Evolutionary conservation across 2,888 invertebrate species (phyloP).

Genomic region (Rotaria socialis): DNA sequence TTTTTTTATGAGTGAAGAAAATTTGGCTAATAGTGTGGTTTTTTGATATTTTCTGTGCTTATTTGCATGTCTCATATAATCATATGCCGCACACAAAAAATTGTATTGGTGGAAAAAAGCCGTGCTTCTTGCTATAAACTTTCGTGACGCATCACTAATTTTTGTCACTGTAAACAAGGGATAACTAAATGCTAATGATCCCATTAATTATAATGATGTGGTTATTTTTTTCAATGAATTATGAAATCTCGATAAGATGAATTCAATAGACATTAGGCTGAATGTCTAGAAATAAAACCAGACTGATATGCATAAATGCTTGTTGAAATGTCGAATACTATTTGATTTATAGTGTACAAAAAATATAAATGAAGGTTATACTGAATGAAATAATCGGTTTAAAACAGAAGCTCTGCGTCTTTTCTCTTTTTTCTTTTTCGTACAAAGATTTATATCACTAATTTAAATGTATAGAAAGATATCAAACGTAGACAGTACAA

Average conservation of each 20-base stretch:
- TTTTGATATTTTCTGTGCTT: background rate
- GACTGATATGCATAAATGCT: background rate
- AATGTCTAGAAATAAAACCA: background rate
- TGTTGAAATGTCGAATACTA: background rate
- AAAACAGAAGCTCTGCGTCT: no score
- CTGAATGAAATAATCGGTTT: no score
- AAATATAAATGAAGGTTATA: background rate
- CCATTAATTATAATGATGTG: background rate
- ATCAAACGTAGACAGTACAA: no score
- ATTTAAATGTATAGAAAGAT: no score
- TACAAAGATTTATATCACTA: no score
- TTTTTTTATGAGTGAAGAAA: background rate
- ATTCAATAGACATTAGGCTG: background rate
- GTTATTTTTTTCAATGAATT: background rate
- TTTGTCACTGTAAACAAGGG: background rate
- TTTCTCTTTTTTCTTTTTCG: no score
- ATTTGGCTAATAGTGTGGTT: background rate
- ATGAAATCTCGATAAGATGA: background rate
- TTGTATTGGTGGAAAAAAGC: background rate
- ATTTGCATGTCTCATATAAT: background rate
- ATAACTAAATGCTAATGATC: background rate
- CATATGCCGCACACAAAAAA: background rate
- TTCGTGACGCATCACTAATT: background rate
- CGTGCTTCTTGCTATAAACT: background rate
- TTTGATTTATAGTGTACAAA: background rate